Evolutionary conservation across 2,113 vertebrate genomes (phyloP), one percentile per base, ranked within the genome.

Genomic region (Myotis davidii): DNA sequence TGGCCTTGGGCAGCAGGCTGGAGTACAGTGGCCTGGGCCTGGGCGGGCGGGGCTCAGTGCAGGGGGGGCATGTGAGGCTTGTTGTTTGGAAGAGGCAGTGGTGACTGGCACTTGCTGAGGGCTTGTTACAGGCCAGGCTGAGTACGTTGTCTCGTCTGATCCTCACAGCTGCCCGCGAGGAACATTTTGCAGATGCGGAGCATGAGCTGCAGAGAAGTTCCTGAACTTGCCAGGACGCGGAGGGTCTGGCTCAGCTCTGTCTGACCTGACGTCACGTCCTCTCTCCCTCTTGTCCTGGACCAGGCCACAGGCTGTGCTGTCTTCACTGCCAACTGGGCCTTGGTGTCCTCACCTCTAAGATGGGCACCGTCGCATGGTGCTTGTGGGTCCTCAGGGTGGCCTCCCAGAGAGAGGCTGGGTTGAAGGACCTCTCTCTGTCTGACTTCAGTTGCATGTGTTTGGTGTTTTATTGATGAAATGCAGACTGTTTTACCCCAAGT

Each of bases 1-100:
- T 45, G 52, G 59, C 86, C 78, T 91, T 86, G 73, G 73, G 32
- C 17, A 0, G 54, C 6, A 0, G 69, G 61, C 37, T 7, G n/a
- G 32, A 74, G 64, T 2, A 2, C 29, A 9, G 85, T 67, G 52
- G 42, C 39, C 5, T 0, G 39, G 3, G 10, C 6, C 0, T 4
- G 27, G 37, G 21, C 37, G 34, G 39, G 21, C 42, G 37, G 74
- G 61, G 52, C 39, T 52, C 21, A 2, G 25, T 1, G 0, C 6
- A 11, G 17, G 34, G 39, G 37, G 45, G 0, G 0, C 39, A 3
- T 42, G 14, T 11, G 1, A 12, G 0, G 0, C n/a, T 48, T 85
- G 17, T 74, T 39, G 6, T 61, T 69, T 23, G 45, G 37, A 42
- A 9, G 20, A 90, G 64, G 27, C 39, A 1, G 5, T 48, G 2